A percentile compares a stretch with the other conserved stretches of the same genome.
Conservation (phyloP, 2,888 invertebrate genomes). For the Ichneumon xanthorius region DNA sequence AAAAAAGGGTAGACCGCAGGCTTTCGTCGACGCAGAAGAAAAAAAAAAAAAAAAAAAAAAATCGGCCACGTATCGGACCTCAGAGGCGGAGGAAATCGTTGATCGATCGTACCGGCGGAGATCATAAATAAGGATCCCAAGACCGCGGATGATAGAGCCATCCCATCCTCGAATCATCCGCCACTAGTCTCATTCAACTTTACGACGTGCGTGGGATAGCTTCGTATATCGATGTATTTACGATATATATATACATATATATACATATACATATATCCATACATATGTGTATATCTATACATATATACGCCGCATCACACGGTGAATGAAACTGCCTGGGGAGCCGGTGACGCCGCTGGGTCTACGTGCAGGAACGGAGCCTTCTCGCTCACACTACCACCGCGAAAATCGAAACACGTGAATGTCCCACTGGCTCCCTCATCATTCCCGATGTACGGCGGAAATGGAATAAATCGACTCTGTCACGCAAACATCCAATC, state of each 20-base stretch:
- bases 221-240: background rate
- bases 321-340: slow-evolving; percentile 64
- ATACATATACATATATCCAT: background rate
- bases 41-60: background rate
- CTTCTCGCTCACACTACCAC: slow-evolving; percentile 13
- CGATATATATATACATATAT: background rate
- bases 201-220: slow-evolving; percentile 13
- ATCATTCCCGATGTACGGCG: slow-evolving; percentile 1
- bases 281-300: slow-evolving; percentile 11
- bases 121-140: background rate
- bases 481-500: slow-evolving; percentile 1
- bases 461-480: background rate
- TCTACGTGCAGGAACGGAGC: slow-evolving; percentile 50
- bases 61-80: background rate
- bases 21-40: background rate
- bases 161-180: background rate
- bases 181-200: slow-evolving; percentile 6
- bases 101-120: background rate
- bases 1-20: background rate
- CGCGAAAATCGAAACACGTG: slow-evolving; percentile 47
- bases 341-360: slow-evolving; percentile 48
- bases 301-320: slow-evolving; percentile 43
- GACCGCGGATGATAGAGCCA: background rate
- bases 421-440: slow-evolving; percentile 45
- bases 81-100: background rate